Evolutionary conservation across 2,797 vertebrate genomes (phyloP), one percentile per base, ranked within the genome.

Genomic region (Anas acuta): DNA sequence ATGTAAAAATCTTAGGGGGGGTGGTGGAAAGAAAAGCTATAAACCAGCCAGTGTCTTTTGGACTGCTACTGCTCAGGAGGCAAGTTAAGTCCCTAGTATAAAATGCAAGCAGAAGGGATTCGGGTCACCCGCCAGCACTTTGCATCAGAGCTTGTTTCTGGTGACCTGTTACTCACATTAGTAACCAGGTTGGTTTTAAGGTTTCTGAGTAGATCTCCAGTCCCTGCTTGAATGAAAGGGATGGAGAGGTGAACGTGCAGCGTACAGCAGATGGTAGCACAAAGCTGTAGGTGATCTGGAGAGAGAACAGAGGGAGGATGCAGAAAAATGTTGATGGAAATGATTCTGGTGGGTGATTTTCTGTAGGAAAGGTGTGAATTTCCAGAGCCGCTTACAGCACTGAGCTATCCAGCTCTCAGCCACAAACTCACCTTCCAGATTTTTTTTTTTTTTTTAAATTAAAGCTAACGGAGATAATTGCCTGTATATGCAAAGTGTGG

Each of bases 211-310:
- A 30, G 49, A 9, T 66, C 43, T 58, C 41, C 10, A 11, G 6
- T 2, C 49, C 30, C 23, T 41, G 0, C 12, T 54, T 11, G 21
- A 28, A n/a, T 0, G 32, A 20, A 51, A 23, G 57, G 56, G 21
- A 3, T 0, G 2, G 11, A 28, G 57, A 45, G 56, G 22, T 3
- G 77, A 90, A 41, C 11, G 0, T n/a, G 1, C 28, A 13, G 69
- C 0, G 8, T 64, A 22, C 80, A 41, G 88, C 4, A 79, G 83
- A 33, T 45, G 84, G 61, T 64, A 75, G 57, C 71, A 80, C 86
- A 83, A 77, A 94, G 39, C 43, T 23, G 0, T 8, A 49, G 66
- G 69, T 9, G 9, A 53, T 2, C 21, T 4, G 39, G 7, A 13
- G 57, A 58, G 62, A 12, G 28, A 37, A 23, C 7, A 47, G 39